These are phyloP conservation scores for Sinohyriopsis cumingii DNA, from an alignment of 2,888 invertebrate species.

Conservation along the genomic window DNA sequence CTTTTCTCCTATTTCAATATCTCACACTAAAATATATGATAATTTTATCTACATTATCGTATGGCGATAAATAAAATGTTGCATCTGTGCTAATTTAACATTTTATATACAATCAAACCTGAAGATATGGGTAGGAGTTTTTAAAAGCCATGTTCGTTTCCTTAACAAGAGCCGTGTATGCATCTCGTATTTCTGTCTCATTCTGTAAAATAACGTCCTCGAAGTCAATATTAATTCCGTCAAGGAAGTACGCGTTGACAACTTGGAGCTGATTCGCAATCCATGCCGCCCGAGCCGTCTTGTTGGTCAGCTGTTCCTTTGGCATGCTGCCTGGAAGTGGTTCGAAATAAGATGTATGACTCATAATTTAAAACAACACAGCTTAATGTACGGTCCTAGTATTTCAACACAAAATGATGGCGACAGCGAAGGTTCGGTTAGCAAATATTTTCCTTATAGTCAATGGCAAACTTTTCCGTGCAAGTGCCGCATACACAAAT, in stretches of 20 bases:
- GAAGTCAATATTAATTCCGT: conserved; percentile 72
- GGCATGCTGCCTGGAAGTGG: conserved; percentile 47
- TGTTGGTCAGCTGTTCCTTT: conserved; percentile 43
- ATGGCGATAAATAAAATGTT: no score
- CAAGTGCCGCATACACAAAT: no score
- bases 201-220: conserved; percentile 63
- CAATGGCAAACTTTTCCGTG: neutral
- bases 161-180: conserved; percentile 61
- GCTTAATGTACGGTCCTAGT: neutral
- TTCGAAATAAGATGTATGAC: neutral
- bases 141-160: conserved; percentile 61
- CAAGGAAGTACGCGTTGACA: conserved; percentile 57
- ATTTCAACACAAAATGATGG: neutral
- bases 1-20: no score
- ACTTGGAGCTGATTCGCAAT: conserved; percentile 48
- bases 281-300: conserved; percentile 53
- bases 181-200: conserved; percentile 45
- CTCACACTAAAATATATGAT: no score
- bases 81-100: no score
- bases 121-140: conserved; percentile 47
- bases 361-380: neutral
- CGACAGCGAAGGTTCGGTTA: neutral
- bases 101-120: conserved; percentile 46
- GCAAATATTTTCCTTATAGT: neutral
- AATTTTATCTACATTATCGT: no score